Evolutionary conservation across 1,140 invertebrate genomes (phyloP).

Genomic region (Drosophila setifemur): DNA sequence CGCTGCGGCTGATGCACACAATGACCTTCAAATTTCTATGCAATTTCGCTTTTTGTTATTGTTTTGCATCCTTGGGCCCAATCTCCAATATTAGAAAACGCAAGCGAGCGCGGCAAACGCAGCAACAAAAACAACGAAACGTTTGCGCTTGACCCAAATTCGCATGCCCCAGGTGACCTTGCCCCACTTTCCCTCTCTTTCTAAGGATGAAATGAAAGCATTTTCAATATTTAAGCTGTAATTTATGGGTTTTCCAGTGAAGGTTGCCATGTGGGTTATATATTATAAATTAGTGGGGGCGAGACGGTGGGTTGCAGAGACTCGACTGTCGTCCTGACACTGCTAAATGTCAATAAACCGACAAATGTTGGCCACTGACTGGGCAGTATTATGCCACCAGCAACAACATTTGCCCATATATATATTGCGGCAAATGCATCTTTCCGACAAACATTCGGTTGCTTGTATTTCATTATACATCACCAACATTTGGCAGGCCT

Average conservation of each 20-base stretch:
- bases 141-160: constrained; percentile 70
- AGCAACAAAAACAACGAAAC: neutral
- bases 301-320: neutral
- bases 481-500: constrained; percentile 21
- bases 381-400: constrained; percentile 13
- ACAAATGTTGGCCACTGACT: constrained; percentile 10
- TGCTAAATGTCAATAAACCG: constrained; percentile 61
- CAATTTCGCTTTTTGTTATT: constrained; percentile 64
- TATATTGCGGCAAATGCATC: constrained; percentile 19
- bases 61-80: constrained; percentile 70
- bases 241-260: constrained; percentile 41
- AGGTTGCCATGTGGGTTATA: constrained; percentile 13
- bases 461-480: constrained; percentile 15
- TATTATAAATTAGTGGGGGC: no score
- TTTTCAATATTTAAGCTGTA: constrained; percentile 45
- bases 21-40: constrained; percentile 71
- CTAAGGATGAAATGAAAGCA: constrained; percentile 22
- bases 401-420: no score
- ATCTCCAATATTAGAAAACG: constrained; percentile 78
- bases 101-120: constrained; percentile 30
- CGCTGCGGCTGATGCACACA: constrained; percentile 60
- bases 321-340: constrained; percentile 42
- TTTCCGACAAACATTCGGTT: neutral
- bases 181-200: constrained; percentile 58
- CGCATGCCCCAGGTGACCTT: constrained; percentile 59